Evolutionary conservation across 2,113 vertebrate species (phyloP).

Genomic region (Oreochromis spilurus): DNA sequence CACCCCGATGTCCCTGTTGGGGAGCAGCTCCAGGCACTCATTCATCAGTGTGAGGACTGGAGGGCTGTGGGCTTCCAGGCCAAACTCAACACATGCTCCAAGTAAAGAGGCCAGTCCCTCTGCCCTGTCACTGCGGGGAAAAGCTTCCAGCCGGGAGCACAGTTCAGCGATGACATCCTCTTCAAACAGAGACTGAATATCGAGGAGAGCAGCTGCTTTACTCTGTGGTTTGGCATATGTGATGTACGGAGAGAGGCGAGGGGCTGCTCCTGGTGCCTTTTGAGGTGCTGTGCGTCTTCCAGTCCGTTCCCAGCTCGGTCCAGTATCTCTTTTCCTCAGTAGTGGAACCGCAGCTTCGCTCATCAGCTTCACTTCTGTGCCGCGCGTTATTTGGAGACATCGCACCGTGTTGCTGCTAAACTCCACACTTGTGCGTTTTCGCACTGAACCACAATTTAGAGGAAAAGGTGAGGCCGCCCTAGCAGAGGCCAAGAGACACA

Average conservation of each 20-base stretch:
- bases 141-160: conserved; percentile 3
- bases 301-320: not conserved
- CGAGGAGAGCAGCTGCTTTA: not conserved
- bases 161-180: conserved; percentile 4
- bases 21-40: conserved; percentile 12
- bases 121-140: not conserved
- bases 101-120: conserved; percentile 5
- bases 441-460: not conserved
- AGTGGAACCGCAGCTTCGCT: not conserved
- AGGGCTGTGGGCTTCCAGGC: not conserved
- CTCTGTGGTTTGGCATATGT: not conserved
- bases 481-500: not conserved
- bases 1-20: not conserved
- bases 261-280: not conserved
- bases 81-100: conserved; percentile 20
- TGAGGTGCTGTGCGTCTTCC: not conserved
- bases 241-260: not conserved
- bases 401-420: not conserved
- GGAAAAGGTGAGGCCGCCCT: not conserved
- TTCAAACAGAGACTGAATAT: not conserved
- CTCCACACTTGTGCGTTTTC: not conserved
- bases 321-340: not conserved
- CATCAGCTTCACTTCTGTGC: not conserved
- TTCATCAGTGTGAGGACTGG: not conserved
- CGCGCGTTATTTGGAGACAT: not conserved